Base-by-base conservation (phyloP, 1,140 invertebrate species). In the Drosophila lacertosa region DNA sequence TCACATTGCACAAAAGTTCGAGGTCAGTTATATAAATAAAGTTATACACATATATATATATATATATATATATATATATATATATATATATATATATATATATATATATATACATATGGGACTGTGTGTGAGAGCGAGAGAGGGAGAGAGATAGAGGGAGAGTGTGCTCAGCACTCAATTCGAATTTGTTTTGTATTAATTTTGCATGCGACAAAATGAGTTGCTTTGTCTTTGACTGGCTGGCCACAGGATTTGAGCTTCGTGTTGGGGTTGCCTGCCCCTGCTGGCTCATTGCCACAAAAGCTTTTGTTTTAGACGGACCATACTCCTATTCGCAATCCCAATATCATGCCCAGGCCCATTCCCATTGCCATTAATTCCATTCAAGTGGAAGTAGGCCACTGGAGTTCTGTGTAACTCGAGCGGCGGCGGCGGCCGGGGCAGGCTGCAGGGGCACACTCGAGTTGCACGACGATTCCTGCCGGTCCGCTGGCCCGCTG, bases 1-100 rank as follows among this genome's bases (percentile, higher is more conserved):
- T 89, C 86, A 89, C 86, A 84, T 89, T 89, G 88, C 86, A 89
- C 86, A 89, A 89, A 86, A 89, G 86, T 89, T 89, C 86, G 86
- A 89, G 86, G 86, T 89, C 86, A 89, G 86, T 89, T 89, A 84
- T 86, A 81, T 77, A 81, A 84, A 89, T 89, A 89, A 80, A 77
- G 65, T 74, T 66, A 77, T 62, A 74, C 68, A 54, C 59, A 47
- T 66, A 66, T 29, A 59, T 32, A 48, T 24, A 42, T 10, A 50
- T 5, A 29, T 11, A 26, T 9, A 37, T 3, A 45, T 26, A 26
- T 26, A 6, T 6, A 22, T 2, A 22, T 2, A 22, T n/a, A n/a
- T n/a, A n/a, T n/a, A n/a, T n/a, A n/a, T n/a, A n/a, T n/a, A n/a
- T 22, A 10, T 18, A 9, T 2, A 44, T 39, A 7, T 5, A 4